Percentiles rank a stretch among this genome's conserved stretches.
Evolutionary conservation across 2,113 vertebrate species (phyloP).

Genomic region (Chionis minor): DNA sequence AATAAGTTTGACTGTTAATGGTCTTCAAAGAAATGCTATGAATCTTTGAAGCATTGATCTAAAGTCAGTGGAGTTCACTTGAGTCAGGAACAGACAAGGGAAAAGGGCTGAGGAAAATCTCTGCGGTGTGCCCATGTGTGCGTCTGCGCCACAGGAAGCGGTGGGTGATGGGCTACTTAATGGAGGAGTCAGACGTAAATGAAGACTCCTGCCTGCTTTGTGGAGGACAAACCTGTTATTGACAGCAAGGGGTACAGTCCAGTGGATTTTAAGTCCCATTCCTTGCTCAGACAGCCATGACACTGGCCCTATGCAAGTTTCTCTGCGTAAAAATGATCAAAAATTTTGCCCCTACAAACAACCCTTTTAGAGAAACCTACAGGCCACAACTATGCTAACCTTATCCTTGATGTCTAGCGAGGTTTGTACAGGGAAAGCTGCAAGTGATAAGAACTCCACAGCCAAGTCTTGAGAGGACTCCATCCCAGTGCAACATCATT

Average conservation of each 20-base stretch:
- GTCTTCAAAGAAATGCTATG: neutral
- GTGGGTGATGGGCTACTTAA: neutral
- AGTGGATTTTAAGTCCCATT: neutral
- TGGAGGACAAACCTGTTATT: neutral
- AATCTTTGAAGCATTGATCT: neutral
- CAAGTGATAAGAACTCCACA: neutral
- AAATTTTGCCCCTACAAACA: neutral
- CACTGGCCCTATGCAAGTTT: accelerated
- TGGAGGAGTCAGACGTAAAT: neutral
- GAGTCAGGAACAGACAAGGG: neutral
- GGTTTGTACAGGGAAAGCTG: neutral
- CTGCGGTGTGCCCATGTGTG: neutral
- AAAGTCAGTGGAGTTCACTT: neutral
- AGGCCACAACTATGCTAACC: neutral
- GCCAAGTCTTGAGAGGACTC: neutral
- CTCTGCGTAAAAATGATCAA: neutral
- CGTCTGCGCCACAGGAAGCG: neutral
- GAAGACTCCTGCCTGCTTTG: neutral
- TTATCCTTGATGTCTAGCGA: neutral
- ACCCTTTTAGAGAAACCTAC: neutral
- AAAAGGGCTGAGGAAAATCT: neutral
- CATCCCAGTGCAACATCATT: neutral
- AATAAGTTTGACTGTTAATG: neutral
- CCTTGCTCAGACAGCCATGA: neutral
- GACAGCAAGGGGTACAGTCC: neutral